phyloP scores from a whole-genome alignment of 2,888 invertebrate genomes.

The Tetragonula carbonaria region DNA sequence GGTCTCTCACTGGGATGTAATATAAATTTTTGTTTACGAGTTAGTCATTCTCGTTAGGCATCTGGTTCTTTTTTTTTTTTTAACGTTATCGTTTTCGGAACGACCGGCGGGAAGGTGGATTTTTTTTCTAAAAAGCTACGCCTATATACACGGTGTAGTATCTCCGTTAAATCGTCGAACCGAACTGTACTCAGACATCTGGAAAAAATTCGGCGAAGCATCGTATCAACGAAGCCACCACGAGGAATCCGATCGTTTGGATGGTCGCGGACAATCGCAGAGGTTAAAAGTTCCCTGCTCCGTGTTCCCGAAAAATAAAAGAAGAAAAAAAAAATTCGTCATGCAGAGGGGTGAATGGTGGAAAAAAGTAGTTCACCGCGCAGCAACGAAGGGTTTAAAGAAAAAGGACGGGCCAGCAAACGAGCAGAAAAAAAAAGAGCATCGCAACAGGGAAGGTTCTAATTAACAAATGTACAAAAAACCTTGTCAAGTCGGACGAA shows the following conservation, averaged over 20 bases:
- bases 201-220: not conserved
- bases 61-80: no score
- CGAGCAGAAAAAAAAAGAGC: conserved; percentile 42
- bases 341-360: not conserved
- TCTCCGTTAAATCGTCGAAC: no score
- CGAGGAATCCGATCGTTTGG: conserved; percentile 4
- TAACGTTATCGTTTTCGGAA: no score
- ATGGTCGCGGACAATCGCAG: not conserved
- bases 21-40: not conserved
- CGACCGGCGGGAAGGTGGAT: no score
- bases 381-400: conserved; percentile 39
- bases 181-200: no score
- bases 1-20: not conserved
- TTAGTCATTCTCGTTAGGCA: not conserved
- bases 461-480: conserved; percentile 62
- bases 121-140: no score
- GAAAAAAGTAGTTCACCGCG: conserved; percentile 39
- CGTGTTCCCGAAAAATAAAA: conserved; percentile 15
- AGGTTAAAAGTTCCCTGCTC: not conserved
- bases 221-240: not conserved
- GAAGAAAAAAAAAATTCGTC: not conserved
- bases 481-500: conserved; percentile 54
- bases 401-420: conserved; percentile 38
- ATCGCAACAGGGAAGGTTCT: conserved; percentile 36
- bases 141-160: no score